phyloP scores from a whole-genome alignment of 2,888 invertebrate genomes.

The Agapetus fuscipes region DNA sequence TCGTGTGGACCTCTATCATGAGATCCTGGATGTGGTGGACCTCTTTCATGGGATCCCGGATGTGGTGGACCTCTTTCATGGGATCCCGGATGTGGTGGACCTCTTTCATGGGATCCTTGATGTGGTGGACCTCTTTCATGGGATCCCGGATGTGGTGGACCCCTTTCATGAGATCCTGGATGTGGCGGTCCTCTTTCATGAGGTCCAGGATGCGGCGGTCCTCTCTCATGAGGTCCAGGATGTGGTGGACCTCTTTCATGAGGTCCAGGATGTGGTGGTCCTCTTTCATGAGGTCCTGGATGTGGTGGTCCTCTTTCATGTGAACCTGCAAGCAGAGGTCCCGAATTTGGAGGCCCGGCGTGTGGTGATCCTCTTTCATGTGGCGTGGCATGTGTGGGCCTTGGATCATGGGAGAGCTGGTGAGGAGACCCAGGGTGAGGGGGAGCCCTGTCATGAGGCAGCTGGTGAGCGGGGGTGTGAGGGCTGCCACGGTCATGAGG shows the following conservation, averaged over 20 bases:
- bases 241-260: background rate
- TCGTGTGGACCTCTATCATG: no score
- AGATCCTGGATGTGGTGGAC: conserved; percentile 1
- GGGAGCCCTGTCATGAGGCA: conserved; percentile 6
- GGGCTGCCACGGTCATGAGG: conserved; percentile 23
- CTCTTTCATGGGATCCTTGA: background rate
- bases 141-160: background rate
- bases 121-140: background rate
- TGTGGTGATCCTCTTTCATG: background rate
- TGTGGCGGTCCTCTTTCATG: background rate
- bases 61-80: conserved; percentile 1
- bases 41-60: background rate
- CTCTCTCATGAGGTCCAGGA: conserved; percentile 22
- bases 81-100: no score
- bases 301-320: background rate
- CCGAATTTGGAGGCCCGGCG: conserved; percentile 9
- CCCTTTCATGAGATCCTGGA: background rate
- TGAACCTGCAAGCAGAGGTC: background rate
- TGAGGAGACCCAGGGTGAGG: conserved; percentile 5
- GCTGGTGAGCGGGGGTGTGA: background rate
- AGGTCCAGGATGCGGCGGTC: conserved; percentile 24
- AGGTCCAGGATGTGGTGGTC: background rate
- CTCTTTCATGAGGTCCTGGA: background rate
- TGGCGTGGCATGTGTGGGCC: conserved; percentile 1
- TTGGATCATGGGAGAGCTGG: conserved; percentile 1